Conservation (phyloP, 2,113 vertebrate species). For the Phyllostomus discolor region DNA sequence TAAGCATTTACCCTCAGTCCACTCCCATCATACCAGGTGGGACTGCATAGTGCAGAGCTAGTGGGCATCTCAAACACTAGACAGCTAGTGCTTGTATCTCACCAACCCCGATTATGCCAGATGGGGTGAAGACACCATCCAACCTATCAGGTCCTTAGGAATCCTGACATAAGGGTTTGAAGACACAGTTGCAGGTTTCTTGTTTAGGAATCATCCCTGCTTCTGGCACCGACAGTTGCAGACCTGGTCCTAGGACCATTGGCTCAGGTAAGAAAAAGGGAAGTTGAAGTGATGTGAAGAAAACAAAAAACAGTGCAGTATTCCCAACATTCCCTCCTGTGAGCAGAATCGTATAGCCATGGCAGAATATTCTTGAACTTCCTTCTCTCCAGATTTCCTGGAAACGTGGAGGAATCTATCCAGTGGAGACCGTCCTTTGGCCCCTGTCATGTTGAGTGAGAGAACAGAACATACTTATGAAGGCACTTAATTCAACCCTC, state of each 20-base stretch:
- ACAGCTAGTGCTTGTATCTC: background rate
- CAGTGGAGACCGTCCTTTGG: background rate
- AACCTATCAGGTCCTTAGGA: background rate
- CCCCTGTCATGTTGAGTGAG: background rate
- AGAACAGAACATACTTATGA: background rate
- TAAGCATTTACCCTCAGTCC: background rate
- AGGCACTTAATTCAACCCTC: background rate
- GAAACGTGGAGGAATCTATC: background rate
- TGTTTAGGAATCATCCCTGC: background rate
- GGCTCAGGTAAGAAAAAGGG: background rate
- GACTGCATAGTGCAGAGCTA: too few relatives aligned
- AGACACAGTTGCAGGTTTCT: background rate
- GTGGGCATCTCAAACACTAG: background rate
- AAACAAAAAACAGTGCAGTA: background rate
- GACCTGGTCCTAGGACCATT: background rate
- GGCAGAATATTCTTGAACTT: background rate
- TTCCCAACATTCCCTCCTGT: background rate
- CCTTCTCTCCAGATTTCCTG: background rate
- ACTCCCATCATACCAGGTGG: background rate
- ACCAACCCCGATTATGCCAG: background rate
- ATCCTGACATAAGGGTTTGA: background rate
- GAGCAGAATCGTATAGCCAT: background rate
- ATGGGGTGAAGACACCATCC: background rate
- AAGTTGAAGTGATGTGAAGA: background rate
- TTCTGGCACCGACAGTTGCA: background rate